Base-by-base conservation (phyloP, 2,797 vertebrate species). In the Babyrousa celebensis region DNA sequence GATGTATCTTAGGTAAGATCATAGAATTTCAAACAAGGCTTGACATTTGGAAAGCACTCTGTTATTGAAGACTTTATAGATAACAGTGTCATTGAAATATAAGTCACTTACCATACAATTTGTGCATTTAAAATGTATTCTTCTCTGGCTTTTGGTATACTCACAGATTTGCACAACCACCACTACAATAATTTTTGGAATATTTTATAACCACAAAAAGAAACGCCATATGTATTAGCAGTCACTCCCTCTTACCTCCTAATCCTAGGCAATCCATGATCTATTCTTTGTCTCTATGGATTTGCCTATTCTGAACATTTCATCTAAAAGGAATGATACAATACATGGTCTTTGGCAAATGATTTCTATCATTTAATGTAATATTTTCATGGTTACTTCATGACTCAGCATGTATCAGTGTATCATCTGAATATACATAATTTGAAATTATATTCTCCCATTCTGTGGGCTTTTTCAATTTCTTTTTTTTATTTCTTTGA, bases 381-480 rank as follows among this genome's bases (percentile, higher is more conserved):
- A 60, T 43, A 11, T 65, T 86, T 92, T 86, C 63, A 92, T 70
- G 17, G 25, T 56, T 75, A 21, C 48, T 43, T 5, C 1, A 43
- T 14, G 18, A 12, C 82, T 3, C 27, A 82, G 3, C 29, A 62
- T 16, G 1, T 74, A 56, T 84, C 5, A 17, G 21, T 7, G 75
- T 40, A 23, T 52, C 20, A 54, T 40, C 20, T 40, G 40, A 40
- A 23, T 71, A 23, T 40, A 40, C 21, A 3, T 40, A 71, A 23
- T 3, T 63, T 72, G 4, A 20, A 87, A 65, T 40, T 2, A 25
- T 79, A 67, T 86, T 43, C 27, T 79, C 27, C 48, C n/a, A 63
- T 70, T 68, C 36, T 84, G 3, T 94, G 12, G 4, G 12, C 25
- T 63, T 89, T 96, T 84, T 79, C 29, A 77, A 25, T 67, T 90